phyloP scores from a whole-genome alignment of 30 jellyfish, hydroid and myxozoan genomes.

The Aurelia sp. region DNA sequence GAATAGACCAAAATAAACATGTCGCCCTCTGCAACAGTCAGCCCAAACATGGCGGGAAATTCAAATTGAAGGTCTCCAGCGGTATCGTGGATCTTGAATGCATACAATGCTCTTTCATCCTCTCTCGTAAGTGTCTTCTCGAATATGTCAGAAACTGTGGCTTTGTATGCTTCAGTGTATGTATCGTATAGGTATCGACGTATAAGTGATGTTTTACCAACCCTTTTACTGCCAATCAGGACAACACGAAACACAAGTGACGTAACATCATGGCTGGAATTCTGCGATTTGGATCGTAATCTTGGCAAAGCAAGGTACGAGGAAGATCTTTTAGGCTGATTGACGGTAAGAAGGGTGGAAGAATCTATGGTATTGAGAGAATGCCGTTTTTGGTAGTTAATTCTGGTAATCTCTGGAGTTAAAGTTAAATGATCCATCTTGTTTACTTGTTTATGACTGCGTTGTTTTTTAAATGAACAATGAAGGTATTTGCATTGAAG shows the following conservation, averaged over 20 bases:
- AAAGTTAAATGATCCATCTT: background rate
- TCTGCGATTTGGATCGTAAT: constrained; percentile 20
- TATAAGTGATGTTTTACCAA: constrained; percentile 68
- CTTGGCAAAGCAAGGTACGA: constrained; percentile 40
- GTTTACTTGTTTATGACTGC: no score
- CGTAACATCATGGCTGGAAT: constrained; percentile 12
- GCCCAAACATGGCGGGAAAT: constrained; percentile 77
- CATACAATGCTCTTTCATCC: constrained; percentile 44
- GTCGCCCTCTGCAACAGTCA: constrained; percentile 68
- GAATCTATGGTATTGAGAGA: constrained; percentile 19
- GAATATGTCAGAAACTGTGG: constrained; percentile 73
- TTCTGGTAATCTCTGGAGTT: constrained; percentile 48
- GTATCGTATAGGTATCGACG: constrained; percentile 36
- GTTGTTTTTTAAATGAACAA: no score
- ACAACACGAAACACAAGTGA: constrained; percentile 63
- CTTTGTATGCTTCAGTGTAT: constrained; percentile 30
- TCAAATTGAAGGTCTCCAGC: constrained; percentile 75
- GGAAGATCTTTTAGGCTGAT: constrained; percentile 30
- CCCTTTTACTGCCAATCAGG: constrained; percentile 64
- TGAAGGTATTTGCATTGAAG: no score
- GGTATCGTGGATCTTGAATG: constrained; percentile 68
- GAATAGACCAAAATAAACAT: constrained; percentile 67
- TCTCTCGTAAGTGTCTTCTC: constrained; percentile 61
- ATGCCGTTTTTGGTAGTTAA: constrained; percentile 39
- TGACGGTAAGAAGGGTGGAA: background rate